Evolutionary conservation across 2,113 vertebrate genomes (phyloP).

Genomic region (Nansenia antarctica): DNA sequence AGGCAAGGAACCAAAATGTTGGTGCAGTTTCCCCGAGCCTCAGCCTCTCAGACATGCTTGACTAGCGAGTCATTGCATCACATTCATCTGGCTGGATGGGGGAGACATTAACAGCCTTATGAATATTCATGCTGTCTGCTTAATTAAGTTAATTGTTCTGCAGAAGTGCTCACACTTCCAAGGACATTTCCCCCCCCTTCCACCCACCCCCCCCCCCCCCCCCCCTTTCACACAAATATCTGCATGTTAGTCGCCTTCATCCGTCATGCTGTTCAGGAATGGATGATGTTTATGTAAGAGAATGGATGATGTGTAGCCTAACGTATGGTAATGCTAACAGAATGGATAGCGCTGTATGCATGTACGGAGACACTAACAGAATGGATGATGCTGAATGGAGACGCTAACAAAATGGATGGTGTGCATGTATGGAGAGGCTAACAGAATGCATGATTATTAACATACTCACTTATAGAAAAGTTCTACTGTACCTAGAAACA

Average conservation of each 20-base stretch:
- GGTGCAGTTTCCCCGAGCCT: constrained; percentile 46
- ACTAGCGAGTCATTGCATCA: constrained; percentile 90
- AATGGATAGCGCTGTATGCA: too few relatives aligned
- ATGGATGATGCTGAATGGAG: too few relatives aligned
- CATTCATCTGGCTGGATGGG: constrained; percentile 85
- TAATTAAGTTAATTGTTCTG: constrained; percentile 96
- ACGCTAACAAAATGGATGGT: too few relatives aligned
- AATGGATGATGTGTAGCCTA: too few relatives aligned
- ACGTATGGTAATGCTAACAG: too few relatives aligned
- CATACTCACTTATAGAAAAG: too few relatives aligned
- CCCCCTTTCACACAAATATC: constrained; percentile 54
- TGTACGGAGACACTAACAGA: too few relatives aligned
- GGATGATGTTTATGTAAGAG: constrained; percentile 22
- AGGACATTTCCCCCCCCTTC: constrained; percentile 72
- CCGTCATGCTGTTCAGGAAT: constrained; percentile 63
- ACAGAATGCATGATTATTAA: too few relatives aligned
- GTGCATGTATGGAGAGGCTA: neutral
- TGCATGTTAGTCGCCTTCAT: constrained; percentile 62
- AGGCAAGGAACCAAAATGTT: constrained; percentile 81
- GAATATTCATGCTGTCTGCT: constrained; percentile 92
- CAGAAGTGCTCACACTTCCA: constrained; percentile 88
- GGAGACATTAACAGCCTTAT: constrained; percentile 90
- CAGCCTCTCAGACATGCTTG: constrained; percentile 87
- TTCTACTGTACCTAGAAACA: too few relatives aligned
- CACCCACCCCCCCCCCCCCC: constrained; percentile 40